Evolutionary conservation across 1,140 invertebrate species (phyloP), one percentile per base, ranked within the genome.

Genomic region (Diplogasteroides magnus): DNA sequence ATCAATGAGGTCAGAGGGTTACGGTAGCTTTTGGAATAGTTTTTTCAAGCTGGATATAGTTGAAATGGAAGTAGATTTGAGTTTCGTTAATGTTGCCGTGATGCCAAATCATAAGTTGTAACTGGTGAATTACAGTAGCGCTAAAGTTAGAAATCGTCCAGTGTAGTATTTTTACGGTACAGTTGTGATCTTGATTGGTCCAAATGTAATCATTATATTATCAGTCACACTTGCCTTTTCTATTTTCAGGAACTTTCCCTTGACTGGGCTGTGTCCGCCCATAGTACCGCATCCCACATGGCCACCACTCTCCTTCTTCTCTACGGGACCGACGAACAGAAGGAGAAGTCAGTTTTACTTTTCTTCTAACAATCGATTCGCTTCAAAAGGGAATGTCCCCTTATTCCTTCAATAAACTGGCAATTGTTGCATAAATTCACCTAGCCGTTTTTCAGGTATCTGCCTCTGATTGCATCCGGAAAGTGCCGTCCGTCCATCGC

Each of bases 291-390:
- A 19, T 25, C 73, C 15, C 27, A 74, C 1, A 85, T 98, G 59
- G 92, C 91, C 0, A 92, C 93, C 88, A 89, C 90, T 60, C 89
- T 94, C 1, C 97, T 98, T 77, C 88, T 93, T 78, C 87, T 87
- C 73, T 94, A 88, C 84, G 95, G 95, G 11, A 89, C 86, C 31
- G 88, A 92, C 32, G 88, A 89, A 76, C 94, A 97, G 77, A 97
- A 96, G 83, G 84, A 93, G 67, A 90, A 90, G 84, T 97, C 6
- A 48, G 37, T 48, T 48, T 11, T 6, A 48, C 37, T 48, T 48
- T 48, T 48, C 37, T 90, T 85, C 85, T 98, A 61, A 92, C 93
- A 0, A 87, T 85, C 83, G 86, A 98, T 83, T 89, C 79, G 15
- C 28, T 57, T 3, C 64, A 56, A 14, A 29, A 79, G 61, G 74